Evolutionary conservation across 1,140 invertebrate species (phyloP), one percentile per base, ranked within the genome.

Genomic region (Drosophila lacteicornis): DNA sequence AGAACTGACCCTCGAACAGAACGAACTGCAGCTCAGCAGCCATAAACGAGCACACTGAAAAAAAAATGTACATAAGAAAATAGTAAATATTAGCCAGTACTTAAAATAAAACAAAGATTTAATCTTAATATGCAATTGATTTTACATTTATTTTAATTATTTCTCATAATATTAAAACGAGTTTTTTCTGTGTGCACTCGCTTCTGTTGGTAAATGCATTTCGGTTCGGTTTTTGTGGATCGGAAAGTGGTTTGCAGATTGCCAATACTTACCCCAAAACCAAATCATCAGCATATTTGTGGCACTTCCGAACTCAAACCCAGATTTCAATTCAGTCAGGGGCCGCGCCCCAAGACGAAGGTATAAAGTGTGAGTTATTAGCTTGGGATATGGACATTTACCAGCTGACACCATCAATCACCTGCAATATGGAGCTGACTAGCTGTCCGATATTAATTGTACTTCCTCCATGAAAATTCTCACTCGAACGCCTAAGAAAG

Each of bases 271-370:
- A 22, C 11, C 51, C 36, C 43, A 19, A 49, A 58, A 6, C 19
- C 45, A 43, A 73, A 73, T 59, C 45, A 71, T 73, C 69, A 60
- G 69, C 53, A 73, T 73, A 57, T 70, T 60, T 71, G 51, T 46
- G 53, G 45, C 9, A 36, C 45, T 36, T 12, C 19, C 33, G 27
- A 30, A 55, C 30, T 15, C 40, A 59, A 73, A 30, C 9, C 53
- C 9, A 9, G 30, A 73, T 43, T 50, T 36, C 19, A 19, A 43
- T 43, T 43, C 15, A 9, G 12, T 1, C 8, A 19, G 22, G 27
- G 8, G 15, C 9, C 9, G 9, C 9, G 33, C 33, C 33, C 13
- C 40, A 15, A 42, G 56, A n/a, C 8, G 40, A 38, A 30, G 53
- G 45, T 58, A 38, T 38, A 11, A 17, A 22, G 19, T 56, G 22